Conservation (phyloP, 2,888 invertebrate genomes). For the Drosophila dives region DNA sequence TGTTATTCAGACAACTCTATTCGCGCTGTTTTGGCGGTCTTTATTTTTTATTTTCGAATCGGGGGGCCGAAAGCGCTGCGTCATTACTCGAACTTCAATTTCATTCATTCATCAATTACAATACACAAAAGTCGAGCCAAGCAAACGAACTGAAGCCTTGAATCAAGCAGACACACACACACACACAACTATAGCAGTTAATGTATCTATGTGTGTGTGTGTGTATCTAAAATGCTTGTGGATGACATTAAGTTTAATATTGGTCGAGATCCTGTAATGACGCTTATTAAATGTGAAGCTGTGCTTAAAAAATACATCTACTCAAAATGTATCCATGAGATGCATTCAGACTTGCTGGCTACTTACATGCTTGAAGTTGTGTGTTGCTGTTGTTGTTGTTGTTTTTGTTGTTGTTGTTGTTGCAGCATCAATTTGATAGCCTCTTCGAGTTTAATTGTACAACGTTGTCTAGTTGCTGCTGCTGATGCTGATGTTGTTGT, state of each 20-base stretch:
- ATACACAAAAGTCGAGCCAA: constrained; percentile 62
- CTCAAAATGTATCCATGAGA: constrained; percentile 33
- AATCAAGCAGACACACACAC: constrained; percentile 59
- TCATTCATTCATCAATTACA: constrained; percentile 81
- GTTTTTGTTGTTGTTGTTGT: constrained; percentile 41
- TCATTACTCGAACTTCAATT: constrained; percentile 80
- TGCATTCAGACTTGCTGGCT: constrained; percentile 17
- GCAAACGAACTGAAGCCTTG: constrained; percentile 68
- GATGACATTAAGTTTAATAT: constrained; percentile 72
- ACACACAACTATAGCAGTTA: constrained; percentile 15
- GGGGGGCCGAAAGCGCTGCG: constrained; percentile 60
- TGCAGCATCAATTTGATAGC: constrained; percentile 73
- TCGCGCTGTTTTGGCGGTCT: constrained; percentile 38
- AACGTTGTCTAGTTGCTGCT: constrained; percentile 38
- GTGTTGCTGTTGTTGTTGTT: constrained; percentile 33
- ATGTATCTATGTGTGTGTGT: constrained; percentile 14
- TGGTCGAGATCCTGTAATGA: constrained; percentile 43
- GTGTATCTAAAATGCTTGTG: constrained; percentile 32
- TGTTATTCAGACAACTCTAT: constrained; percentile 67
- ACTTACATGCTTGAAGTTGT: constrained; percentile 65
- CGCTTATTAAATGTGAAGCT: constrained; percentile 26
- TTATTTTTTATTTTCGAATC: constrained; percentile 33
- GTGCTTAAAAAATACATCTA: neutral
- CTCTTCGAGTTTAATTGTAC: constrained; percentile 76
- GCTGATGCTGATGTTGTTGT: constrained; percentile 18